phyloP scores from a whole-genome alignment of 2,888 invertebrate species.

The Lasioglossum leucozonium region DNA sequence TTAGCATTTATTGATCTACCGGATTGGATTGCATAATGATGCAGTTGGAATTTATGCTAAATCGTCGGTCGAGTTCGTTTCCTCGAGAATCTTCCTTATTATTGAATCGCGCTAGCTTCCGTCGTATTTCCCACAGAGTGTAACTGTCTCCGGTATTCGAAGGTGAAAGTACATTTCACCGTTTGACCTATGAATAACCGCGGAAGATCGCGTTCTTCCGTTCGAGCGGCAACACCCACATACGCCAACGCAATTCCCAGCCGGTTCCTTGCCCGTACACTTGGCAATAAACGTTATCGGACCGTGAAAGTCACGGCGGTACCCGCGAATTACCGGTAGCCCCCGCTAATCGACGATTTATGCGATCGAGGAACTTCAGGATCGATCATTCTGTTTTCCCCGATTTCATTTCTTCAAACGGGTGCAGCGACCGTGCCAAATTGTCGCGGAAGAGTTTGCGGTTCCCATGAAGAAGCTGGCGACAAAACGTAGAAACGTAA shows the following conservation, averaged over 20 bases:
- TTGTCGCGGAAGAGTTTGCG: constrained; percentile 14
- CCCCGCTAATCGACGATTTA: constrained; percentile 17
- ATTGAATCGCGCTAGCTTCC: neutral
- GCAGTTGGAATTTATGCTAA: neutral
- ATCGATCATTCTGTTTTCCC: neutral
- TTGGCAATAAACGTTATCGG: constrained; percentile 44
- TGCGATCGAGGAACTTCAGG: constrained; percentile 10
- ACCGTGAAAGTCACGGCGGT: constrained; percentile 63
- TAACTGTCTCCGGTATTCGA: neutral
- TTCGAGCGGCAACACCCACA: constrained; percentile 39
- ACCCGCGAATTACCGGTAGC: constrained; percentile 34
- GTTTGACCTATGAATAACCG: constrained; percentile 63
- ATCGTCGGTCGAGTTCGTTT: neutral
- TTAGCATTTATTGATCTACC: neutral
- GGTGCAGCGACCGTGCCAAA: constrained; percentile 10
- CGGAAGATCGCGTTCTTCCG: constrained; percentile 65
- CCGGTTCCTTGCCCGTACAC: constrained; percentile 34
- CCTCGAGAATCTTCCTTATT: constrained; percentile 1
- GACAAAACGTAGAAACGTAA: too few relatives aligned
- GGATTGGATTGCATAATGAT: neutral
- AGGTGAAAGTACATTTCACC: constrained; percentile 71
- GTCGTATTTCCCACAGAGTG: neutral
- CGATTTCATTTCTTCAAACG: constrained; percentile 12
- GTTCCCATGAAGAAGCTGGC: neutral
- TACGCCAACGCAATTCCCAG: neutral